phyloP scores from a whole-genome alignment of 2,113 vertebrate species.

The Dunckerocampus dactyliophorus region DNA sequence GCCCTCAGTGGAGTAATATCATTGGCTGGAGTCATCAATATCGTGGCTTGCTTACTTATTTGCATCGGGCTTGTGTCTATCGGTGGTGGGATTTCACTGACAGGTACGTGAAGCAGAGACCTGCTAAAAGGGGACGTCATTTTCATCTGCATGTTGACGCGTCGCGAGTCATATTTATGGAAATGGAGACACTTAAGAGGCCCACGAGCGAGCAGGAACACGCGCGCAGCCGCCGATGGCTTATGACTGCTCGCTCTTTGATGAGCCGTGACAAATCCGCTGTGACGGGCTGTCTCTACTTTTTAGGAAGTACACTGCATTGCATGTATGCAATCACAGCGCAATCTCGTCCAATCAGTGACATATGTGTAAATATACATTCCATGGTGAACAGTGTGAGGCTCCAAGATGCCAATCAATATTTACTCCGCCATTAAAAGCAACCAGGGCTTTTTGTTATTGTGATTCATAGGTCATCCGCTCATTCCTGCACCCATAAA shows the following conservation, averaged over 20 bases:
- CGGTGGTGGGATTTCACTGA: background rate
- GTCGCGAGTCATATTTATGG: slow-evolving; percentile 38
- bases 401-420: slow-evolving; percentile 13
- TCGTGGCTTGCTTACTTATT: slow-evolving; percentile 1
- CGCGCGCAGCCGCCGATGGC: slow-evolving; percentile 42
- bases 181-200: slow-evolving; percentile 40
- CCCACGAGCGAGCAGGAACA: slow-evolving; percentile 36
- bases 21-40: slow-evolving; percentile 25
- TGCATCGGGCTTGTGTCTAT: background rate
- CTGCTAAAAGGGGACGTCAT: slow-evolving; percentile 2
- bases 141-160: slow-evolving; percentile 11
- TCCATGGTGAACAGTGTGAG: background rate
- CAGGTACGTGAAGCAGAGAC: background rate
- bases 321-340: slow-evolving; percentile 37
- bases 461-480: slow-evolving; percentile 34
- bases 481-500: slow-evolving; percentile 33
- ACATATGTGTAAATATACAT: background rate
- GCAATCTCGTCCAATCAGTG: background rate
- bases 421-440: slow-evolving; percentile 27
- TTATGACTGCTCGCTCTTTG: slow-evolving; percentile 49
- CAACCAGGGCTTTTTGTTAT: slow-evolving; percentile 34
- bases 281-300: slow-evolving; percentile 52
- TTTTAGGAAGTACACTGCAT: slow-evolving; percentile 50
- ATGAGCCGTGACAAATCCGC: slow-evolving; percentile 49
- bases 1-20: slow-evolving; percentile 35